Conservation (phyloP, 2,797 vertebrate genomes). For the Anguilla anguilla region DNA sequence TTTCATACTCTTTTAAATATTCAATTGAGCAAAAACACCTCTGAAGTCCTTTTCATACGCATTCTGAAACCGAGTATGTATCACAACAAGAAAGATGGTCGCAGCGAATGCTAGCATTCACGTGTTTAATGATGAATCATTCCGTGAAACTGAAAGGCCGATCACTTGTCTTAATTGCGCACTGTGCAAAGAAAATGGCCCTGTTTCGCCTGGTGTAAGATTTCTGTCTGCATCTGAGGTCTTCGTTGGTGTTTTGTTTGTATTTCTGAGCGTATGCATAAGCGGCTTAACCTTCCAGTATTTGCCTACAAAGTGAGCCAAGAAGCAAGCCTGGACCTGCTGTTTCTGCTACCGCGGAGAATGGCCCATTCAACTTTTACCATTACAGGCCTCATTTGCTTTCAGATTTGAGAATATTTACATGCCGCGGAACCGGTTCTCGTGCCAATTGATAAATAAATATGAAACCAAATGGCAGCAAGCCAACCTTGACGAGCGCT, state of each 20-base stretch:
- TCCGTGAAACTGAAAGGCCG: constrained; percentile 15
- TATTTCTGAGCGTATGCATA: constrained; percentile 62
- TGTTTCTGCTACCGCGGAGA: constrained; percentile 48
- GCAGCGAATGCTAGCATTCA: constrained; percentile 61
- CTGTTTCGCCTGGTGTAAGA: constrained; percentile 31
- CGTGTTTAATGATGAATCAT: constrained; percentile 65
- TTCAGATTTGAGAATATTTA: not conserved
- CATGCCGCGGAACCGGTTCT: not conserved
- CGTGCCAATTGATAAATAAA: constrained; percentile 6
- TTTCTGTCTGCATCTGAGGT: constrained; percentile 3
- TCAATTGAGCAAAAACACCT: constrained; percentile 46
- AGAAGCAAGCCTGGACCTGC: constrained; percentile 54
- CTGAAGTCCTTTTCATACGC: constrained; percentile 65
- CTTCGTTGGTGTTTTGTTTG: constrained; percentile 61
- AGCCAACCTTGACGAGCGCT: not conserved
- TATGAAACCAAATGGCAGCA: not conserved
- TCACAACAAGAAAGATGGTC: constrained; percentile 68
- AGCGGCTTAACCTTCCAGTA: constrained; percentile 68
- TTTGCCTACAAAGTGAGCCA: constrained; percentile 57
- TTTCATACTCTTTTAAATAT: constrained; percentile 37
- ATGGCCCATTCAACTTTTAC: constrained; percentile 44
- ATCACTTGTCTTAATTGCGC: not conserved
- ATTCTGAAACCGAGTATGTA: constrained; percentile 73
- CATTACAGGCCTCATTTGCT: not conserved
- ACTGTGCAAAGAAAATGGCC: constrained; percentile 36